Base-by-base conservation (phyloP, 2,113 vertebrate genomes). In the Balaenoptera acutorostrata region DNA sequence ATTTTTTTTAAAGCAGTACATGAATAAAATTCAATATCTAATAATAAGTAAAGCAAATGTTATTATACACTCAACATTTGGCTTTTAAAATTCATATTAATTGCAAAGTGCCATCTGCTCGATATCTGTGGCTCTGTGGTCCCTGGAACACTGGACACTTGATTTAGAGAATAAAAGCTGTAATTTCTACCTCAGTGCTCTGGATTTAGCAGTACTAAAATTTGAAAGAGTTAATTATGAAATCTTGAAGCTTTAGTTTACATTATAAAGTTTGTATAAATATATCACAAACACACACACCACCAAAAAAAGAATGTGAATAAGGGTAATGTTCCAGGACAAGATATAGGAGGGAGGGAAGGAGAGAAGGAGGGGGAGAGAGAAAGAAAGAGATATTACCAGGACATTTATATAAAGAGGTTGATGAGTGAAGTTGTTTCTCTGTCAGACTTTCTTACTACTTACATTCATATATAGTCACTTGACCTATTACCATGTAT, bases 1-100 rank as follows among this genome's bases (percentile, higher is more conserved):
- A 88, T 95, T 95, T 97, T 97, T 98, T 98, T 95, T 93, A 83
- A 93, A 96, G 78, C 25, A 61, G 75, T 98, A 96, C 96, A 74
- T 91, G 87, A 96, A 97, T 96, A 97, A 97, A 92, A 96, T 69
- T 95, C 97, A 97, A 78, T 96, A 97, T 92, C 95, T 86, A 98
- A 85, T 97, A 98, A 97, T 93, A 75, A 83, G 29, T 88, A 97
- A 96, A 97, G 39, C 83, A 96, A 98, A 97, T 98, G 57, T 31
- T 94, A 14, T 98, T 97, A 77, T 94, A n/a, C 31, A 82, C 17
- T 94, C 29, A 74, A 1, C 46, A 59, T 95, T 93, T 83, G 57
- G 86, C 36, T 77, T 95, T 97, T 81, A 91, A 96, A 97, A 95
- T 88, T 94, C 69, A 57, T 88, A 96, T 96, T 96, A 96, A 88